Percentiles rank a stretch among this genome's conserved stretches.
Evolutionary conservation across 2,888 invertebrate species (phyloP).

Genomic region (Tanaodytes sp.): DNA sequence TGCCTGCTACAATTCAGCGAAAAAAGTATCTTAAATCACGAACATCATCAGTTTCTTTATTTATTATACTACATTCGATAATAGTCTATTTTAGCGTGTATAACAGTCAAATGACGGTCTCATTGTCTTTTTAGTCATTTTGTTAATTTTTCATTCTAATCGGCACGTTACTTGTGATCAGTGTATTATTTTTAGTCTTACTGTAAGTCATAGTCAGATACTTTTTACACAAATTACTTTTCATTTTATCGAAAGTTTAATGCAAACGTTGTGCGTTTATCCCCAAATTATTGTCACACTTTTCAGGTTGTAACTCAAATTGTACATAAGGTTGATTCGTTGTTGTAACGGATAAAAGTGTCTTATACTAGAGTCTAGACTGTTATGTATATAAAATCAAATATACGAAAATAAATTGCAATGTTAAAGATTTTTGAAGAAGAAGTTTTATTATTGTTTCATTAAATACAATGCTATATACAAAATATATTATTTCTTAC

Average conservation of each 20-base stretch:
- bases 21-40: too few relatives aligned
- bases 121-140: neutral
- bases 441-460: too few relatives aligned
- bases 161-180: slow-evolving; percentile 11
- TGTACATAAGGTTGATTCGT: slow-evolving; percentile 13
- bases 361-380: slow-evolving; percentile 17
- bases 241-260: too few relatives aligned
- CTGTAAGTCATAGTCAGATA: slow-evolving; percentile 20
- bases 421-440: too few relatives aligned
- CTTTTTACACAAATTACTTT: too few relatives aligned
- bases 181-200: slow-evolving; percentile 13
- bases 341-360: slow-evolving; percentile 10
- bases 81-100: too few relatives aligned
- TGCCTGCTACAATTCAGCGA: neutral
- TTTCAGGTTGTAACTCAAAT: slow-evolving; percentile 14
- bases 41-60: too few relatives aligned
- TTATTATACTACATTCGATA: too few relatives aligned
- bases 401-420: slow-evolving; percentile 9
- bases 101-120: neutral
- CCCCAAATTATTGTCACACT: neutral
- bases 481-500: neutral
- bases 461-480: too few relatives aligned
- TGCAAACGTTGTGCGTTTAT: too few relatives aligned
- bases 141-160: neutral
- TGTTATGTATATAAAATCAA: slow-evolving; percentile 26